These are phyloP conservation scores for Melierax canorus DNA, from an alignment of 2,113 vertebrate genomes.

Conservation along the genomic window DNA sequence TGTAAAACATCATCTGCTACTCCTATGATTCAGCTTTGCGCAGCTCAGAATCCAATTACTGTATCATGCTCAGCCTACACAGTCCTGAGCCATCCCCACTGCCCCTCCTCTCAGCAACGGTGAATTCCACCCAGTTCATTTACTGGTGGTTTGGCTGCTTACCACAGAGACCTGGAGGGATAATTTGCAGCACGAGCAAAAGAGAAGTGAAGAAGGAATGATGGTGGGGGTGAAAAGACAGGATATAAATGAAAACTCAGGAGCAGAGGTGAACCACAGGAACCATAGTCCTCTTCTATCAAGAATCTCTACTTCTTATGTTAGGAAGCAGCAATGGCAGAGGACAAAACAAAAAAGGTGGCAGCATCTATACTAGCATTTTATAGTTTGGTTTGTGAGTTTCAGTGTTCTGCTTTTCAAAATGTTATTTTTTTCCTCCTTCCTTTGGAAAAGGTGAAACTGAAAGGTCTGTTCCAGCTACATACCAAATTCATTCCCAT, in stretches of 20 bases:
- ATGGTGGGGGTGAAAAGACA: neutral
- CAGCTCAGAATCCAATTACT: neutral
- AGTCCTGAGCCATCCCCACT: neutral
- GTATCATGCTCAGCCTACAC: neutral
- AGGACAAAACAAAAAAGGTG: neutral
- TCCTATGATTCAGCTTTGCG: neutral
- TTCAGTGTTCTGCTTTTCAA: neutral
- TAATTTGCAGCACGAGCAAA: neutral
- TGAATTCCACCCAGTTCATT: neutral
- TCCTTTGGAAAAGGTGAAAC: neutral
- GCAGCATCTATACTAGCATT: neutral
- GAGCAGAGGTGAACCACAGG: neutral
- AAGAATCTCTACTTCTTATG: neutral
- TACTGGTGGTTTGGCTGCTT: neutral
- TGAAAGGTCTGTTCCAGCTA: neutral
- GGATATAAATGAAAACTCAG: neutral
- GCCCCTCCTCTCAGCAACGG: neutral
- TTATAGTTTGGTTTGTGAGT: neutral
- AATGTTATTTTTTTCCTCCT: neutral
- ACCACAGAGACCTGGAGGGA: neutral
- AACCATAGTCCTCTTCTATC: neutral
- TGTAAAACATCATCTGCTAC: neutral
- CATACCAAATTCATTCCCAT: neutral
- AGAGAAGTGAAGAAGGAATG: neutral
- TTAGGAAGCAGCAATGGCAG: neutral